Conservation (phyloP, 1,140 invertebrate genomes). For the Bombus superbus region DNA sequence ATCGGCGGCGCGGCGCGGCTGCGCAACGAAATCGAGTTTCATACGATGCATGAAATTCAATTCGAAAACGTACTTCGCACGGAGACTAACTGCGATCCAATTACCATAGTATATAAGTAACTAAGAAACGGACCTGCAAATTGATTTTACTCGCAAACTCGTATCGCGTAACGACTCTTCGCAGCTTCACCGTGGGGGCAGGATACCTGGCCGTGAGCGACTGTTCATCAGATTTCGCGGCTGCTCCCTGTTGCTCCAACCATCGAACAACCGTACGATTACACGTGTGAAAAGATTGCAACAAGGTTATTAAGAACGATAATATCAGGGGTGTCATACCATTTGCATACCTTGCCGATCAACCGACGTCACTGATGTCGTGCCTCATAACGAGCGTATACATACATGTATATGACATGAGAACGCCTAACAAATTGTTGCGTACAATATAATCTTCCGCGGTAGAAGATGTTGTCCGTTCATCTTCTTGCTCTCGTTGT, state of each 20-base stretch:
- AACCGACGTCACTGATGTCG: neutral
- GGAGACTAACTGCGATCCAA: slow-evolving; percentile 4
- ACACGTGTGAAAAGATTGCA: slow-evolving; percentile 42
- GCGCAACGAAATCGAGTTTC: slow-evolving; percentile 2
- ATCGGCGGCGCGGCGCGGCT: neutral
- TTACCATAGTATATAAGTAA: neutral
- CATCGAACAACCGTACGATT: slow-evolving; percentile 19
- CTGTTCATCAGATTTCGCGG: slow-evolving; percentile 18
- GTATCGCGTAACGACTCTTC: neutral
- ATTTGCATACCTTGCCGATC: slow-evolving; percentile 16
- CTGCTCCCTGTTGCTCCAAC: neutral
- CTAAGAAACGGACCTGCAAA: slow-evolving; percentile 4
- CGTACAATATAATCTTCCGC: too few species aligned
- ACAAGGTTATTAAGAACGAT: slow-evolving; percentile 44
- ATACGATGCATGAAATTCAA: neutral
- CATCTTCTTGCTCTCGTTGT: too few species aligned
- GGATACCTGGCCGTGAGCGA: neutral
- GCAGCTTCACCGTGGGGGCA: neutral
- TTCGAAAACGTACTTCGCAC: neutral
- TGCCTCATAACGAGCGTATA: neutral
- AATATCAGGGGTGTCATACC: slow-evolving; percentile 9
- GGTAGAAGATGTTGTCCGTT: too few species aligned
- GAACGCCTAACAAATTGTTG: neutral
- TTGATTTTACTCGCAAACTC: neutral
- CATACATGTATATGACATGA: too few species aligned